Evolutionary conservation across 2,113 vertebrate genomes (phyloP).

Genomic region (Silurus meridionalis): DNA sequence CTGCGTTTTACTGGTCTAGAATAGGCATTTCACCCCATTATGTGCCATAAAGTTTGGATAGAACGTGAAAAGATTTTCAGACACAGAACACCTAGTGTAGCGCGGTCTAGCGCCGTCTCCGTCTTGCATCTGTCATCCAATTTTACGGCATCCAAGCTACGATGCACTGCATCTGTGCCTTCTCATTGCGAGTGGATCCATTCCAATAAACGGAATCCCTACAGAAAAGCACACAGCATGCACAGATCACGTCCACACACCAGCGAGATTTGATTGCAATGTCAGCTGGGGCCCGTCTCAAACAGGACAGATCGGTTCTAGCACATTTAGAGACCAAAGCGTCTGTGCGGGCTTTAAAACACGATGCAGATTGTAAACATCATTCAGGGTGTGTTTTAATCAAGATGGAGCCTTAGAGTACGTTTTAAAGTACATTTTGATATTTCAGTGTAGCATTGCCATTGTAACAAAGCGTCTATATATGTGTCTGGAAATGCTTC

Average conservation of each 20-base stretch:
- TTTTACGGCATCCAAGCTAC: slow-evolving; percentile 5
- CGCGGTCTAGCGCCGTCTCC: neutral
- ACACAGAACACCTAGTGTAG: slow-evolving; percentile 13
- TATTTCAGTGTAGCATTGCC: neutral
- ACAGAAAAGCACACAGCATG: slow-evolving; percentile 17
- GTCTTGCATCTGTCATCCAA: slow-evolving; percentile 27
- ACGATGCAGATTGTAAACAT: neutral
- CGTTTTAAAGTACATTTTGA: neutral
- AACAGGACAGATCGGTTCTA: neutral
- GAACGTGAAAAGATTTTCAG: slow-evolving; percentile 8
- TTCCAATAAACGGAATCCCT: neutral
- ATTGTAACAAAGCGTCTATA: neutral
- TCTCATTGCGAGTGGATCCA: neutral
- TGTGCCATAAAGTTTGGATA: slow-evolving; percentile 13
- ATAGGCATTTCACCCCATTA: slow-evolving; percentile 8
- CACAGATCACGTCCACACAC: slow-evolving; percentile 2
- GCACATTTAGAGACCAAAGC: neutral
- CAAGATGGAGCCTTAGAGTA: no score
- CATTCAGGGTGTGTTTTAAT: neutral
- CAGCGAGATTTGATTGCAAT: slow-evolving; percentile 1
- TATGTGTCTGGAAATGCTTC: neutral
- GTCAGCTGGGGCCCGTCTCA: neutral
- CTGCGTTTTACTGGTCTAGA: neutral
- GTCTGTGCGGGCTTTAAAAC: neutral
- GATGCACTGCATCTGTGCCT: neutral